These are phyloP conservation scores for Petaurus breviceps DNA, from an alignment of 2,113 vertebrate genomes.

Conservation along the genomic window DNA sequence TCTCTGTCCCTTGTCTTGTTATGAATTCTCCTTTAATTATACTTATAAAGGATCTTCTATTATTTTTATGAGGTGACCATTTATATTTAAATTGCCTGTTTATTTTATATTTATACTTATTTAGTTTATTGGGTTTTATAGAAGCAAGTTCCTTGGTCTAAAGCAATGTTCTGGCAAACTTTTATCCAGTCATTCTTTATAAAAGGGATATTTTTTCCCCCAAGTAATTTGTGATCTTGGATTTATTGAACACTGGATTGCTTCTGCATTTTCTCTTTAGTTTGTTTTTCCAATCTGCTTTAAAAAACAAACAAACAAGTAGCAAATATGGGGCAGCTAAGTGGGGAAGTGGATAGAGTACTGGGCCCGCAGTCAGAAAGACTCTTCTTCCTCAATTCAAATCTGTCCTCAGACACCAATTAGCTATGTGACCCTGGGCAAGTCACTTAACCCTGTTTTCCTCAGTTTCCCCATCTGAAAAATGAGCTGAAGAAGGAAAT, in stretches of 20 bases:
- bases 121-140: background rate
- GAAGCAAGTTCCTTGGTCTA: background rate
- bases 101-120: background rate
- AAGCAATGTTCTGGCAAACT: background rate
- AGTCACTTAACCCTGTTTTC: too few relatives aligned
- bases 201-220: background rate
- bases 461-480: too few relatives aligned
- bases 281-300: background rate
- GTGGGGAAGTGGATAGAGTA: too few relatives aligned
- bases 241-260: background rate
- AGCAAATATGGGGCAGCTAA: background rate
- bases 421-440: too few relatives aligned
- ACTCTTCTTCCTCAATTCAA: too few relatives aligned
- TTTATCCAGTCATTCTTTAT: background rate
- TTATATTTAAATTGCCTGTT: background rate
- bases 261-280: background rate
- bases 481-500: too few relatives aligned
- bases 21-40: background rate
- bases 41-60: background rate
- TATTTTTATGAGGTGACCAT: background rate
- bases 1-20: background rate
- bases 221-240: background rate
- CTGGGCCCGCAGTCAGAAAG: too few relatives aligned
- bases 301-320: background rate
- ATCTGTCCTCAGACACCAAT: too few relatives aligned